A percentile compares a stretch with the other conserved stretches of the same genome.
Evolutionary conservation across 2,888 invertebrate species (phyloP).

Genomic region (Acleris holmiana): DNA sequence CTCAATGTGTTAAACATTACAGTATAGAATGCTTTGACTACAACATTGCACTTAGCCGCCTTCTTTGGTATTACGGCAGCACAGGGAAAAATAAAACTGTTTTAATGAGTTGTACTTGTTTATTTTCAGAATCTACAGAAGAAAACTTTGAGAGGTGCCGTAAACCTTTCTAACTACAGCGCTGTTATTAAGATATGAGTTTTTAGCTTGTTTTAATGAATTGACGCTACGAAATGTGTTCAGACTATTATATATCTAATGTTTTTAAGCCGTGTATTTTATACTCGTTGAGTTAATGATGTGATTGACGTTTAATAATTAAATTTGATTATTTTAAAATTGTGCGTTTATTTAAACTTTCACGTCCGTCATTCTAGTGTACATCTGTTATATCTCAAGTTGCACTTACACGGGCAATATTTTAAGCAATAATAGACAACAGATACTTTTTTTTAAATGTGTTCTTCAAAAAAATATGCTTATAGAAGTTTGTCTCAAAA

Average conservation of each 20-base stretch:
- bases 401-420: no score
- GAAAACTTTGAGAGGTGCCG: conserved; percentile 86
- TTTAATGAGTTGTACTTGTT: conserved; percentile 18
- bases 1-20: no score
- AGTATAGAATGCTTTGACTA: no score
- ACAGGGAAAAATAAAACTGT: not conserved
- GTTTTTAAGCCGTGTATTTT: conserved; percentile 23
- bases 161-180: conserved; percentile 86
- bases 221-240: conserved; percentile 4
- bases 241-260: conserved; percentile 6
- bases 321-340: conserved; percentile 53
- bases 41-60: no score
- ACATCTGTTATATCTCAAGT: no score
- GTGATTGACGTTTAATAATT: conserved; percentile 40
- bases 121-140: conserved; percentile 87
- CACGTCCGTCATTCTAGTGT: no score
- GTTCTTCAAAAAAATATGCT: no score
- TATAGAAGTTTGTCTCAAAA: no score
- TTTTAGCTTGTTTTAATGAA: conserved; percentile 3
- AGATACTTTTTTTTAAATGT: no score
- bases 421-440: no score
- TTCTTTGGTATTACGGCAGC: no score
- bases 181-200: conserved; percentile 82
- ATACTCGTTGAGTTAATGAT: conserved; percentile 22
- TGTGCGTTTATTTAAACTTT: not conserved